phyloP scores from a whole-genome alignment of 1,140 invertebrate species.

The Apis florea region DNA sequence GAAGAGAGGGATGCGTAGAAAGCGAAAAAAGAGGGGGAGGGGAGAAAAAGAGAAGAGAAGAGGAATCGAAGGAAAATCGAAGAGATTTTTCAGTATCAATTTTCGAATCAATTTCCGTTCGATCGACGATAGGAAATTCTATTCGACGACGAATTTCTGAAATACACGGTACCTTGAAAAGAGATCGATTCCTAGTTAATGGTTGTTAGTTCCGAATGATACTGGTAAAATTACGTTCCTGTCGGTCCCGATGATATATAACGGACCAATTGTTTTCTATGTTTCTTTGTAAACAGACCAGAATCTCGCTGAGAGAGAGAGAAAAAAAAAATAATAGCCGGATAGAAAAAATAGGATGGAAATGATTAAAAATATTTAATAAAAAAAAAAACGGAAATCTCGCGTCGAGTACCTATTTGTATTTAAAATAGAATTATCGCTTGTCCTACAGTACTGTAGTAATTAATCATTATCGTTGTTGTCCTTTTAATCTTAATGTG shows the following conservation, averaged over 20 bases:
- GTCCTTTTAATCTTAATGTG: conserved; percentile 66
- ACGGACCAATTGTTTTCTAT: conserved; percentile 42
- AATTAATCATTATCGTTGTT: conserved; percentile 69
- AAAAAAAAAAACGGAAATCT: background rate
- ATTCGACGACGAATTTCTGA: conserved; percentile 21
- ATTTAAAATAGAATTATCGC: conserved; percentile 53
- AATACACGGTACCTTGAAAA: conserved; percentile 53
- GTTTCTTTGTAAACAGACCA: conserved; percentile 45
- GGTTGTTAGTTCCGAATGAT: conserved; percentile 62
- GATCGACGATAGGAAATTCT: background rate
- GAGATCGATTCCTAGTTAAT: conserved; percentile 61
- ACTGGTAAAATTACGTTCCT: conserved; percentile 63
- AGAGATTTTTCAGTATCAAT: background rate
- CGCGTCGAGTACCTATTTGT: conserved; percentile 46
- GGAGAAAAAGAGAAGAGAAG: background rate
- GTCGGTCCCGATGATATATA: background rate
- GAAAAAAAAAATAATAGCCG: background rate
- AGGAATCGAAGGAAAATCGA: background rate
- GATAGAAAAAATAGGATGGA: background rate
- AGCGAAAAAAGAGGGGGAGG: background rate
- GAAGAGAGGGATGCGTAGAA: background rate
- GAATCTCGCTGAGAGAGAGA: conserved; percentile 3
- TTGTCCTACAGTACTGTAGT: conserved; percentile 58
- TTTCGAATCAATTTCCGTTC: background rate
- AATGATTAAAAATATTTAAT: background rate